phyloP scores from a whole-genome alignment of 2,113 vertebrate genomes.

The Mormyrus iriodes region DNA sequence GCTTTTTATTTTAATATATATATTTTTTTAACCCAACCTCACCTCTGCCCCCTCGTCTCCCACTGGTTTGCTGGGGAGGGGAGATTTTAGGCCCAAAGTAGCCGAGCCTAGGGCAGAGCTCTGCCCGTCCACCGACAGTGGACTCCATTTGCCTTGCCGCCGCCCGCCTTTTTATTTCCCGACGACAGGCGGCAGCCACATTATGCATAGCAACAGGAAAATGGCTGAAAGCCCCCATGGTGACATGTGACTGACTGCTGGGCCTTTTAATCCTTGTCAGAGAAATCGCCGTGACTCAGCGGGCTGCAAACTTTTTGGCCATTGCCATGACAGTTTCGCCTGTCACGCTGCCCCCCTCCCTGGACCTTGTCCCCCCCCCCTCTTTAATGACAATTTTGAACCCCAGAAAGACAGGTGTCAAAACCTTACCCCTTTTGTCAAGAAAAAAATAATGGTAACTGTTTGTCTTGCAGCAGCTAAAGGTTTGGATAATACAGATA shows the following conservation, averaged over 20 bases:
- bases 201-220: slow-evolving; percentile 4
- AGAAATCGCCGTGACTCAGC: slow-evolving; percentile 30
- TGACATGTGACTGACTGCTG: slow-evolving; percentile 22
- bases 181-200: not conserved
- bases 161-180: slow-evolving; percentile 7
- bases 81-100: not conserved
- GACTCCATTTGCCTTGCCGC: slow-evolving; percentile 9
- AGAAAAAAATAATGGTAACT: not conserved
- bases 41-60: not conserved
- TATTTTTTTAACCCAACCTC: not conserved
- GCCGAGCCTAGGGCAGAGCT: slow-evolving; percentile 11
- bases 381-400: not conserved
- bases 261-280: slow-evolving; percentile 32
- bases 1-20: slow-evolving; percentile 36
- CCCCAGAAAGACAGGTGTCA: slow-evolving; percentile 6
- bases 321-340: slow-evolving; percentile 37
- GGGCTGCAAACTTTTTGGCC: slow-evolving; percentile 19
- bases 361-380: not conserved
- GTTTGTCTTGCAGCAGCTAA: not conserved
- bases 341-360: not conserved
- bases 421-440: slow-evolving; percentile 19
- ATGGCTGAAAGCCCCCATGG: slow-evolving; percentile 1
- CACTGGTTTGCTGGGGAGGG: not conserved
- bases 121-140: not conserved
- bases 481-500: not conserved